phyloP scores from a whole-genome alignment of 2,113 vertebrate genomes.

The Cygnus buccinator region DNA sequence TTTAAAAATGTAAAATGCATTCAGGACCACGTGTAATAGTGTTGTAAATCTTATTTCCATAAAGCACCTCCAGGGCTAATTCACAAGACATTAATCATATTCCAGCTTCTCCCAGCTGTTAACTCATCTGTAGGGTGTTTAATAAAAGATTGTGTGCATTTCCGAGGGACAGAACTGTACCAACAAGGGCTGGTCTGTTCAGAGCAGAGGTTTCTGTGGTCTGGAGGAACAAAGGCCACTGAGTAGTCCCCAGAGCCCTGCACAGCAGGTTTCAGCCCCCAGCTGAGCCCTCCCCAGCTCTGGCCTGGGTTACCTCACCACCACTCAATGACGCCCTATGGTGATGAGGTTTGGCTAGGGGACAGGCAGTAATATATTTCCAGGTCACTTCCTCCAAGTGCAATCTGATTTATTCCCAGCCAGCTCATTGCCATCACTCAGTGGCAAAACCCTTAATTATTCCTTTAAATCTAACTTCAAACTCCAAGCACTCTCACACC shows the following conservation, averaged over 20 bases:
- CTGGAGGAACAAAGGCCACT: not conserved
- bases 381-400: slow-evolving; percentile 29
- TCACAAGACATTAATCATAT: slow-evolving; percentile 60
- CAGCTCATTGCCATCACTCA: not conserved
- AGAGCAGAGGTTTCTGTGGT: not conserved
- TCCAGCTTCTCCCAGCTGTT: slow-evolving; percentile 64
- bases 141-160: slow-evolving; percentile 50
- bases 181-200: not conserved
- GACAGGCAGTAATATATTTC: slow-evolving; percentile 15
- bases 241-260: not conserved
- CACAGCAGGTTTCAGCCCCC: not conserved
- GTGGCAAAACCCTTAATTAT: slow-evolving; percentile 27
- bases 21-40: slow-evolving; percentile 39
- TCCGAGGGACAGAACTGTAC: not conserved
- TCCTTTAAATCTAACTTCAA: slow-evolving; percentile 34
- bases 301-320: not conserved
- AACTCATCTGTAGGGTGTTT: slow-evolving; percentile 46
- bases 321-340: not conserved
- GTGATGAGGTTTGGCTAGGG: not conserved
- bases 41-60: slow-evolving; percentile 64
- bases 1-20: slow-evolving; percentile 57
- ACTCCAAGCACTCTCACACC: not conserved
- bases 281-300: not conserved
- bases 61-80: slow-evolving; percentile 58
- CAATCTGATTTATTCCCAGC: slow-evolving; percentile 44